Evolutionary conservation across 2,797 vertebrate genomes (phyloP).

Genomic region (Channallabes apus): DNA sequence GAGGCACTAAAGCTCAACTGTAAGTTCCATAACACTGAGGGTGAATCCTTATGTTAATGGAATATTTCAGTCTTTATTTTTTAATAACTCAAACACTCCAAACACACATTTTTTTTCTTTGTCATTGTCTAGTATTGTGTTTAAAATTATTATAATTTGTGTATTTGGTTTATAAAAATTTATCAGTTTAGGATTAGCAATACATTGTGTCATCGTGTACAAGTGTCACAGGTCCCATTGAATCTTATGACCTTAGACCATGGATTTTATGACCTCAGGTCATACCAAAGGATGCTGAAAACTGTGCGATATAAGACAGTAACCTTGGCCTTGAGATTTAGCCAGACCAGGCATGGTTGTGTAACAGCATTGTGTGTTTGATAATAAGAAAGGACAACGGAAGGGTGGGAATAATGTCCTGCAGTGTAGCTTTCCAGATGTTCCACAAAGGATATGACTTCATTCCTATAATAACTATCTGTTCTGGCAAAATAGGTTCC

Average conservation of each 20-base stretch:
- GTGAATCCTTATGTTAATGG: too few relatives aligned
- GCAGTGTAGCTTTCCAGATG: constrained; percentile 76
- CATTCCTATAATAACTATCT: constrained; percentile 64
- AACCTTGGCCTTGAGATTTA: constrained; percentile 50
- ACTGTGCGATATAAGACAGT: constrained; percentile 34
- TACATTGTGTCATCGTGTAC: not conserved
- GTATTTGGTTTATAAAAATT: not conserved
- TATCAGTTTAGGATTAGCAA: constrained; percentile 8
- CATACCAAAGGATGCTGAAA: constrained; percentile 43
- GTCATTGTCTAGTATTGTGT: too few relatives aligned
- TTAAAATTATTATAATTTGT: too few relatives aligned
- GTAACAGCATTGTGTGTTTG: constrained; percentile 47
- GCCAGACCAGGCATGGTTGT: constrained; percentile 36
- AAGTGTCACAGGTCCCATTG: not conserved
- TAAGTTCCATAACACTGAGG: too few relatives aligned
- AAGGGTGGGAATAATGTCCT: constrained; percentile 68
- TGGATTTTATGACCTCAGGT: not conserved
- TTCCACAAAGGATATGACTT: constrained; percentile 73
- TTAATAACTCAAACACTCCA: too few relatives aligned
- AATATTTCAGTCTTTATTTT: too few relatives aligned
- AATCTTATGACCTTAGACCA: constrained; percentile 1
- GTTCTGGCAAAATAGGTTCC: constrained; percentile 55
- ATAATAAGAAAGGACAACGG: constrained; percentile 59
- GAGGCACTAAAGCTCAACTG: too few relatives aligned
- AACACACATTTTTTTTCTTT: too few relatives aligned